Base-by-base conservation (phyloP, 2,797 vertebrate genomes). In the Manis javanica region DNA sequence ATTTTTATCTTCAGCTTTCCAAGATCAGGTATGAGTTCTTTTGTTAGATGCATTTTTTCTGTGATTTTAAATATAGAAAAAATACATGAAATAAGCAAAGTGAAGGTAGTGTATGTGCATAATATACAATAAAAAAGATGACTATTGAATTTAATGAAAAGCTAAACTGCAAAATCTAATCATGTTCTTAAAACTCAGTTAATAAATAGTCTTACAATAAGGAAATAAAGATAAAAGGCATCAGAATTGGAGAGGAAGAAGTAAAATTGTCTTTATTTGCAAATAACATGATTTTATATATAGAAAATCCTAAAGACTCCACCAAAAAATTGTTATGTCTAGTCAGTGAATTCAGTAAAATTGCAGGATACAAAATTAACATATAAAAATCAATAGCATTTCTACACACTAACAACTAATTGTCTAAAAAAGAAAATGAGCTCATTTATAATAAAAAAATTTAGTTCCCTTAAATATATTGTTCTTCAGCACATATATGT, bases 61-160 rank as follows among this genome's bases (percentile, higher is more conserved):
- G 42, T 94, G 21, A 57, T 94, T 93, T 94, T 63, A 95, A 87
- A 66, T 83, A 39, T 26, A 63, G 81, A 14, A 69, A 31, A 86
- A 79, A n/a, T 46, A 59, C 61, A 66, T 46, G 34, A 57, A 64
- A 74, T 51, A 89, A 64, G 18, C 4, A 31, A 91, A 69, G 2
- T 29, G 26, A 93, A 95, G n/a, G 0, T 55, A 86, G 21, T n/a
- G 0, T 57, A 6, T 90, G 39, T 89, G 14, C 21, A 93, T 61
- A 53, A 39, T 13, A 39, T 3, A 21, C 42, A 51, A 39, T 68
- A 84, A 68, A 51, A 71, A 64, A 39, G 19, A 51, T 75, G 34
- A 69, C 81, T 77, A 46, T 42, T 53, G 14, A 82, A 74, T 24
- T 74, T 88, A 64, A 55, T 86, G 31, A 49, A 72, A 18, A 72